These are phyloP conservation scores for Spilogale gracilis DNA, from an alignment of 2,113 vertebrate species.

Conservation along the genomic window DNA sequence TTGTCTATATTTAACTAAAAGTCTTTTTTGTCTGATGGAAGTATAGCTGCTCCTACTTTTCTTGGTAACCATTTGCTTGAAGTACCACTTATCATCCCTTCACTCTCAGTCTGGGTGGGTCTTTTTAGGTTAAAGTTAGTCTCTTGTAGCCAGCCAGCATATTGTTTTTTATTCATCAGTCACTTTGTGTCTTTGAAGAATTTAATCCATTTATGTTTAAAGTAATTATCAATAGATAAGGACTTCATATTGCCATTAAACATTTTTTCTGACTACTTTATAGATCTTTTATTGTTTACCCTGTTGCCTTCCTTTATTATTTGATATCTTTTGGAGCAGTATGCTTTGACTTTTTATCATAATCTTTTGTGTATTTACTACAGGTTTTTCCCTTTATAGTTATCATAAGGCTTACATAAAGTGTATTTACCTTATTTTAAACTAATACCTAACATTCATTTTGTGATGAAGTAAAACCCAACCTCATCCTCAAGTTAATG, in stretches of 20 bases:
- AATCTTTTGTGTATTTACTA: not conserved
- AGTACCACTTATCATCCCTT: not conserved
- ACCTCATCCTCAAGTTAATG: not conserved
- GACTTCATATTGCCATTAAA: not conserved
- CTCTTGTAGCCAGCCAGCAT: not conserved
- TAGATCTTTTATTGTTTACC: not conserved
- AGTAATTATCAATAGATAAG: not conserved
- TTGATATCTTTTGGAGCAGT: not conserved
- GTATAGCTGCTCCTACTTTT: not conserved
- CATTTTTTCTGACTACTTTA: not conserved
- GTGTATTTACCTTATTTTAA: not conserved
- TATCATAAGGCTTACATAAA: not conserved
- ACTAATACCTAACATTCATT: not conserved
- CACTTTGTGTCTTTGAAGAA: not conserved
- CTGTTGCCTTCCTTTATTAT: not conserved
- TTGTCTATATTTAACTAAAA: not conserved
- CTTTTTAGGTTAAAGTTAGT: not conserved
- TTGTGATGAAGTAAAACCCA: not conserved
- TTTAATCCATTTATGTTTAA: constrained; percentile 17
- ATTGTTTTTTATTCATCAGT: not conserved
- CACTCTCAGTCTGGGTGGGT: not conserved
- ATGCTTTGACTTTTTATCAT: not conserved
- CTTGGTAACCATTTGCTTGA: not conserved
- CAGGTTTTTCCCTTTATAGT: not conserved
- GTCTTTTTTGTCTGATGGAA: not conserved